Evolutionary conservation across 2,113 vertebrate genomes (phyloP).

Genomic region (Rhinichthys klamathensis): DNA sequence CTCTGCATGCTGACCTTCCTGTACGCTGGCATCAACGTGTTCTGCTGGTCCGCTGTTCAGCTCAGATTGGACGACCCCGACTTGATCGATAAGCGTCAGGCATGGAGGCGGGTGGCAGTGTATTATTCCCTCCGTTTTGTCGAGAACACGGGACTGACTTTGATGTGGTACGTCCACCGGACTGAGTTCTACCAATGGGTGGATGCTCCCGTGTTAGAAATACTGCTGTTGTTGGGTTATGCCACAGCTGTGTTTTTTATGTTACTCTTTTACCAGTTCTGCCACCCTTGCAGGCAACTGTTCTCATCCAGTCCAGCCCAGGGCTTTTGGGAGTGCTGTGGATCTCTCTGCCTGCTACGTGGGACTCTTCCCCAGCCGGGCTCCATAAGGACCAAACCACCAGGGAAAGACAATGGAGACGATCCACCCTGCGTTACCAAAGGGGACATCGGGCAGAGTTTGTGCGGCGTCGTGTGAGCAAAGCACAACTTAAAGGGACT

Average conservation of each 20-base stretch:
- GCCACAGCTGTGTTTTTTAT: conserved; percentile 88
- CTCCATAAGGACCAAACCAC: conserved; percentile 60
- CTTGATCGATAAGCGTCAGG: conserved; percentile 93
- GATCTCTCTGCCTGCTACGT: conserved; percentile 76
- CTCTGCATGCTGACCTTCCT: conserved; percentile 93
- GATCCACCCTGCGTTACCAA: conserved; percentile 69
- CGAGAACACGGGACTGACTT: conserved; percentile 89
- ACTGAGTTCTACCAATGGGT: conserved; percentile 87
- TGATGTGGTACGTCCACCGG: conserved; percentile 89
- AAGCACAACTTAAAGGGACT: background rate
- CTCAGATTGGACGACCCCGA: conserved; percentile 90
- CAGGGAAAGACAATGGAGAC: conserved; percentile 55
- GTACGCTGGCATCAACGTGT: conserved; percentile 97
- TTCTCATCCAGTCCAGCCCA: conserved; percentile 87
- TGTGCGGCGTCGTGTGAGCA: conserved; percentile 60
- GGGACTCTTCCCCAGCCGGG: conserved; percentile 53
- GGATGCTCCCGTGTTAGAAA: conserved; percentile 84
- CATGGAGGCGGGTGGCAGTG: conserved; percentile 86
- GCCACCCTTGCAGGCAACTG: conserved; percentile 92
- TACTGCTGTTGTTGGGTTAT: conserved; percentile 88
- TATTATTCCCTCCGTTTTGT: conserved; percentile 91
- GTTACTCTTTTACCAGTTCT: conserved; percentile 96
- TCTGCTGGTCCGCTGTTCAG: conserved; percentile 97
- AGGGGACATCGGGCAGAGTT: conserved; percentile 67
- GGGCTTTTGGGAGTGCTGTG: conserved; percentile 79